Percentiles rank a stretch among this genome's conserved stretches.
Evolutionary conservation across 2,797 vertebrate genomes (phyloP).

Genomic region (Tympanoctomys barrerae): DNA sequence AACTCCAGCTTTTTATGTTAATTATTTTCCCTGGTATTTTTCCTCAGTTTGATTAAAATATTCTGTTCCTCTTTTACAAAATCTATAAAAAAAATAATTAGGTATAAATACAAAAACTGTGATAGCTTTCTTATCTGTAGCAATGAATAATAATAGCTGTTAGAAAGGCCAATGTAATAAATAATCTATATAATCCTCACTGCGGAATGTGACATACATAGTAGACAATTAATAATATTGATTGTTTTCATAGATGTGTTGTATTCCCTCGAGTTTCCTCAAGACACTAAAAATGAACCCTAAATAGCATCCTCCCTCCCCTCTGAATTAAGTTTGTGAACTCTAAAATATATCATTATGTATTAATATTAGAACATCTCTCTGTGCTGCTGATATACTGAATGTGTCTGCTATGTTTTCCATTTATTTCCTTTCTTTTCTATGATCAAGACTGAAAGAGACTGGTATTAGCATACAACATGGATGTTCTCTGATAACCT

Average conservation of each 20-base stretch:
- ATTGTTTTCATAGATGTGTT: neutral
- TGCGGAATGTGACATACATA: neutral
- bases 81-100: neutral
- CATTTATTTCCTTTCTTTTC: neutral
- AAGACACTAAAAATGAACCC: neutral
- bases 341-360: neutral
- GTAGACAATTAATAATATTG: neutral
- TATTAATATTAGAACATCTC: neutral
- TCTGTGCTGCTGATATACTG: neutral
- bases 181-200: neutral
- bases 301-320: neutral
- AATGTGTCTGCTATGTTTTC: neutral
- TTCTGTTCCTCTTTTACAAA: neutral
- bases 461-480: neutral
- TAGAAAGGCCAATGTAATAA: neutral
- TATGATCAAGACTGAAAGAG: neutral
- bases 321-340: neutral
- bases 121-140: neutral
- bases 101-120: neutral
- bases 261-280: neutral
- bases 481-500: neutral
- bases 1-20: neutral
- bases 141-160: neutral
- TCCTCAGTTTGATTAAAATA: neutral
- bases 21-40: neutral